These are phyloP conservation scores for Cromileptes altivelis DNA, from an alignment of 2,113 vertebrate genomes.

Conservation along the genomic window DNA sequence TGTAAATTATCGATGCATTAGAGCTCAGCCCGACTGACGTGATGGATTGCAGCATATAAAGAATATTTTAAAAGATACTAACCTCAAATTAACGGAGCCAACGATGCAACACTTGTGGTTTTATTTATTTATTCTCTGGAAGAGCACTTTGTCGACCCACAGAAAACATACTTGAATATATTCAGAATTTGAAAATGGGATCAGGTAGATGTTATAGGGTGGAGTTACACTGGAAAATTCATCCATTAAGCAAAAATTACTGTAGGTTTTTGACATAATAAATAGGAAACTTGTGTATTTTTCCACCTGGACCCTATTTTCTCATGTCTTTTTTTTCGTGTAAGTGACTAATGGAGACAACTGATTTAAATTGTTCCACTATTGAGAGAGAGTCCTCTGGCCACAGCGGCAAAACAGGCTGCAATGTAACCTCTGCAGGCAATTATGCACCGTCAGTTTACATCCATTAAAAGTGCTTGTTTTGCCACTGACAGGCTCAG, in stretches of 20 bases:
- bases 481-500: too few species aligned
- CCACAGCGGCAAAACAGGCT: too few species aligned
- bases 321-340: too few species aligned
- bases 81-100: constrained; percentile 3
- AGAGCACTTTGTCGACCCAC: constrained; percentile 5
- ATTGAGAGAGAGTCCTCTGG: too few species aligned
- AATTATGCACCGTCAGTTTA: too few species aligned
- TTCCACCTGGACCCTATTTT: too few species aligned
- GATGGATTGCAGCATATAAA: neutral
- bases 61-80: constrained; percentile 11
- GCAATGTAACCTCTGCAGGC: too few species aligned
- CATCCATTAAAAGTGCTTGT: too few species aligned
- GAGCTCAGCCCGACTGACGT: constrained; percentile 3
- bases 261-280: too few species aligned
- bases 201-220: neutral
- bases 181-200: neutral
- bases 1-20: constrained; percentile 14
- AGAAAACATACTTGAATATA: constrained; percentile 54
- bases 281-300: neutral
- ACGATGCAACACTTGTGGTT: constrained; percentile 26
- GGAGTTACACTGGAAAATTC: constrained; percentile 14
- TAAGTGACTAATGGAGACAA: too few species aligned
- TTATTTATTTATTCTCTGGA: constrained; percentile 33
- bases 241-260: neutral
- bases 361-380: too few species aligned